Evolutionary conservation across 2,797 vertebrate species (phyloP), one percentile per base, ranked within the genome.

Genomic region (Trichosurus vulpecula): DNA sequence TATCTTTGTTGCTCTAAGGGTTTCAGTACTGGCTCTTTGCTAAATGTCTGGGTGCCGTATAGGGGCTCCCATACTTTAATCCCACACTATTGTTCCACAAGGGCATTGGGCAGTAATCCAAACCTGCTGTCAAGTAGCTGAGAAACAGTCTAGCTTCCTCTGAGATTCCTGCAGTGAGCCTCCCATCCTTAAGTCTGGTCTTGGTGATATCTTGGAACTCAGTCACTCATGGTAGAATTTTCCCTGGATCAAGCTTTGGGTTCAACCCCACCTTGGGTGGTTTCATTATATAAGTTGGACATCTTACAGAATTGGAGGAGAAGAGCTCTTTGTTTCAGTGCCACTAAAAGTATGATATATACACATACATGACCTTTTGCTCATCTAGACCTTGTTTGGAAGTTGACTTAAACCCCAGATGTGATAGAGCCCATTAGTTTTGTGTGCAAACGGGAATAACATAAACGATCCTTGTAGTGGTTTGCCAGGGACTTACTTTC

Each of bases 1-100:
- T 29, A 8, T 90, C 30, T 94, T 0, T 35, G 27, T 95, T 97
- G 93, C 97, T 93, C 52, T 29, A 52, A 91, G 90, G 91, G 5
- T 14, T 0, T 3, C 6, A 13, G 8, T 12, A 27, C 25, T 92
- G 1, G 30, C 89, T 87, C 9, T 25, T 4, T 54, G 29, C 53
- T 90, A 22, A 90, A 53, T 54, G 52, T 53, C 90, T 54, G 30
- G 90, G 90, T 54, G 16, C 13, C 35, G 90, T 54, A 31, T 16
- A 52, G 30, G 52, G 12, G 90, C 31, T 90, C 22, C 74, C 66
- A 74, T 9, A 74, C n/a, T 74, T 74, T 74, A 74, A 74, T 74
- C n/a, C 66, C 41, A 87, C 22, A 27, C 22, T 87, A 12, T 87
- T 27, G 22, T 27, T 87, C 10, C 41, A 87, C 87, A 22, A 51